These are phyloP conservation scores for Brenthis ino DNA, from an alignment of 2,888 invertebrate genomes.

Conservation along the genomic window DNA sequence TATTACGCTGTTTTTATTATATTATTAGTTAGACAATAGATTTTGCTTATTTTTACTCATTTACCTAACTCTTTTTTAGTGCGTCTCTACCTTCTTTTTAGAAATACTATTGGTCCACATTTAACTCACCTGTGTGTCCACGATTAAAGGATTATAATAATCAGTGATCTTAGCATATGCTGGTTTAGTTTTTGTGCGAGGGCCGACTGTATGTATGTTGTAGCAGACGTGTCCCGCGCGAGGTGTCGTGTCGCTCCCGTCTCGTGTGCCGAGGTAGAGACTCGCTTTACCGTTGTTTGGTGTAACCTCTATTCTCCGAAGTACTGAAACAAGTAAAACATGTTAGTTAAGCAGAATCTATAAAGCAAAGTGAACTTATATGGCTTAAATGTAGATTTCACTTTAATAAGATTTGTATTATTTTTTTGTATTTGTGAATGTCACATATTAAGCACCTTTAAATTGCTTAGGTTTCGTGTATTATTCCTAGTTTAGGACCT, in stretches of 20 bases:
- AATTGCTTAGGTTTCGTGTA: too few species aligned
- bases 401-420: too few species aligned
- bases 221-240: constrained; percentile 59
- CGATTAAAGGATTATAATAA: constrained; percentile 83
- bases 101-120: too few species aligned
- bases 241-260: constrained; percentile 42
- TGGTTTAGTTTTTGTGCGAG: constrained; percentile 62
- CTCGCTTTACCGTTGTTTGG: constrained; percentile 54
- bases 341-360: too few species aligned
- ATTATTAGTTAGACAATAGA: neutral
- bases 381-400: too few species aligned
- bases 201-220: constrained; percentile 62
- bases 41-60: too few species aligned
- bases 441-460: too few species aligned
- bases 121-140: constrained; percentile 74
- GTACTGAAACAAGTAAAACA: constrained; percentile 44
- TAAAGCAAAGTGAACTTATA: too few species aligned
- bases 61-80: neutral
- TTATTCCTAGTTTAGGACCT: too few species aligned
- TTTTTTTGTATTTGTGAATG: too few species aligned
- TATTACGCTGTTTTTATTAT: too few species aligned
- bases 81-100: too few species aligned
- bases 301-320: constrained; percentile 70
- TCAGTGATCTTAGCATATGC: constrained; percentile 83
- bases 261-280: constrained; percentile 60